These are phyloP conservation scores for Pseudorhiza aurosa DNA, from an alignment of 30 jellyfish, hydroid and myxozoan genomes.

Conservation along the genomic window DNA sequence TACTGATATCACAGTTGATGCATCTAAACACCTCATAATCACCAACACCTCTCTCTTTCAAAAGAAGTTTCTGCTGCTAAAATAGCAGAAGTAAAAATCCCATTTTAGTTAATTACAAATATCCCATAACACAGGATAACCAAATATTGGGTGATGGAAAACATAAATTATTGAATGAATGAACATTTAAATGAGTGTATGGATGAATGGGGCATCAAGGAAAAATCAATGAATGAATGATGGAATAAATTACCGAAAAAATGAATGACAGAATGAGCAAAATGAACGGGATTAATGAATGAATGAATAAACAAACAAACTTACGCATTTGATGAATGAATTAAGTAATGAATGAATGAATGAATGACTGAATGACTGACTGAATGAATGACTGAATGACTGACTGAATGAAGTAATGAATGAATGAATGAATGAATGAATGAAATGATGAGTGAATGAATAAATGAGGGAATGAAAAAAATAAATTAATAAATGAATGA, in stretches of 20 bases:
- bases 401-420: background rate
- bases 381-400: background rate
- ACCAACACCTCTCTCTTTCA: conserved; percentile 56
- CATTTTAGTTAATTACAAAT: background rate
- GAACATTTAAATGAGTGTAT: no score
- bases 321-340: background rate
- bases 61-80: conserved; percentile 77
- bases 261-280: background rate
- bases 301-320: no score
- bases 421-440: background rate
- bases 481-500: no score
- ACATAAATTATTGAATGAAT: background rate
- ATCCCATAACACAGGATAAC: background rate
- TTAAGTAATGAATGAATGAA: background rate
- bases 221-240: background rate
- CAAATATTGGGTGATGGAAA: no score
- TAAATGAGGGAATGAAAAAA: background rate
- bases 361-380: background rate
- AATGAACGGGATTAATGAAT: background rate
- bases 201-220: no score
- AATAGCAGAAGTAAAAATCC: background rate
- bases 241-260: background rate
- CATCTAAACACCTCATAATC: conserved; percentile 81
- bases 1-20: conserved; percentile 74
- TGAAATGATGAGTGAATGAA: background rate